Base-by-base conservation (phyloP, 2,888 invertebrate genomes). In the Amaurobius ferox region DNA sequence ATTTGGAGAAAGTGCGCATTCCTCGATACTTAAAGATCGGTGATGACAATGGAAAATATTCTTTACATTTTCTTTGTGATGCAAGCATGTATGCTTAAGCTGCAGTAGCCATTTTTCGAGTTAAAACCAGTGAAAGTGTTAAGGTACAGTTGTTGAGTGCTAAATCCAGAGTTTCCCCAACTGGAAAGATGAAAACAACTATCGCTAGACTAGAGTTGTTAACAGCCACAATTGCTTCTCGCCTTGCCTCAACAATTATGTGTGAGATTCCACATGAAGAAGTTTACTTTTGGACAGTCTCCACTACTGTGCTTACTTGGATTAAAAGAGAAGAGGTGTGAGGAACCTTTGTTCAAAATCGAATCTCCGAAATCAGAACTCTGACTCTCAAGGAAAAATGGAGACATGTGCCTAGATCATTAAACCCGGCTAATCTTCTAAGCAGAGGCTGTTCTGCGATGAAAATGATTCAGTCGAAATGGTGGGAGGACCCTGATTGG, bases 261-360 rank as follows among this genome's bases (percentile, higher is more conserved):
- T 1, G 26, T 0, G 62, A 74, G 28, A 64, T 74, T 16, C 39
- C 73, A 28, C 62, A 74, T 35, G 39, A 35, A 66, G 66, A 62
- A 9, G 0, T 74, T 13, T 62, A 71, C 9, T 48, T 71, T 16
- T 48, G 29, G 73, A 13, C 0, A 0, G 32, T 30, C 19, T 66
- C 66, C 3, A 40, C 76, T 0, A 66, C 76, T 19, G 76, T 76
- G 30, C 3, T 76, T 13, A 64, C 76, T 66, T 76, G 76, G 66
- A 76, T 66, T 19, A 66, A 64, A 39, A 40, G 66, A 64, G 28
- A 62, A 62, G 6, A 74, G 2, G 3, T n/a, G 0, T n/a, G 32
- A 16, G 28, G 26, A 23, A 62, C 9, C 28, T 62, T 74, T 28
- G 73, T 72, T 19, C 32, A n/a, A 55, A 72, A 72, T n/a, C 19